Evolutionary conservation across 2,113 vertebrate genomes (phyloP).

Genomic region (Octodon degus): DNA sequence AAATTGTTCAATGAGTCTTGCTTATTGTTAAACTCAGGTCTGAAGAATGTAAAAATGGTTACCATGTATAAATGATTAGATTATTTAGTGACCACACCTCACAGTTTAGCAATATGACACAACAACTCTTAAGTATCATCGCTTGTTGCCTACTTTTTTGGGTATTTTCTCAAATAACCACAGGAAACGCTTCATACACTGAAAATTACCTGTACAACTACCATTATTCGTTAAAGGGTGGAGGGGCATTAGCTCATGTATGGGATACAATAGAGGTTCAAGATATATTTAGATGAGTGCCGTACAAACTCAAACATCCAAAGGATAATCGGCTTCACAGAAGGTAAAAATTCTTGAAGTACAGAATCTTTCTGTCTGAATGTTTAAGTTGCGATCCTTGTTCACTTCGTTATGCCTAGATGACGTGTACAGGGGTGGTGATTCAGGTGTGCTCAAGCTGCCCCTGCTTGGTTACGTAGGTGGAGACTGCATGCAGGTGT

Average conservation of each 20-base stretch:
- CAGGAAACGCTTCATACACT: neutral
- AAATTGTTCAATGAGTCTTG: neutral
- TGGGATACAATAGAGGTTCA: neutral
- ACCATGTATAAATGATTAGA: neutral
- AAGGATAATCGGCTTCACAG: neutral
- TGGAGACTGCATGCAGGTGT: slow-evolving; percentile 74
- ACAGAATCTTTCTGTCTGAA: neutral
- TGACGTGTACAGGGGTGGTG: slow-evolving; percentile 70
- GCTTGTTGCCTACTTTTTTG: neutral
- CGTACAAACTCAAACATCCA: neutral
- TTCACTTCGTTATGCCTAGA: slow-evolving; percentile 64
- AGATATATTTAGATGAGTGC: neutral
- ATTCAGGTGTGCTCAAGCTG: slow-evolving; percentile 63
- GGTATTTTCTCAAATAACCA: slow-evolving; percentile 45
- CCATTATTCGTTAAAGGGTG: neutral
- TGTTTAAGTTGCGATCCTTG: slow-evolving; percentile 42
- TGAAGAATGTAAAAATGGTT: neutral
- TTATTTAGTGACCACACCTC: neutral
- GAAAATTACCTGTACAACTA: neutral
- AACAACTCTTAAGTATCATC: neutral
- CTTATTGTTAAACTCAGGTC: neutral
- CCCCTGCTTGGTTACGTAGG: slow-evolving; percentile 75
- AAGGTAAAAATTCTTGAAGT: neutral
- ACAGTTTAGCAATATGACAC: slow-evolving; percentile 7
- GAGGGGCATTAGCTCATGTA: neutral